These are phyloP conservation scores for Pocillopora grandis DNA, from an alignment of 92 coral and sea anemone species.

Conservation along the genomic window DNA sequence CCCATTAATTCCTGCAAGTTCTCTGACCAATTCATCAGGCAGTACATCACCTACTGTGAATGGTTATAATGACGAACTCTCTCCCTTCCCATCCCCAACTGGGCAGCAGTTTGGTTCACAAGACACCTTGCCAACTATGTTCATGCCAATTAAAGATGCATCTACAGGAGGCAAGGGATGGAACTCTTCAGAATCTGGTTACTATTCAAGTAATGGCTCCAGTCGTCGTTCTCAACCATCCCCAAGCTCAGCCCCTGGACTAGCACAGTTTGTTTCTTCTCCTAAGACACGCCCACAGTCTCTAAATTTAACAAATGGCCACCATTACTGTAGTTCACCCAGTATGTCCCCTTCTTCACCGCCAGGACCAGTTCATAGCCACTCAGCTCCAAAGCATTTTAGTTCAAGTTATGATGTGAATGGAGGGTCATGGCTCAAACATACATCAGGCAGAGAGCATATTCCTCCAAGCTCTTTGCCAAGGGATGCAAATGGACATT, in stretches of 20 bases:
- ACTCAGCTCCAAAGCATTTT: conserved; percentile 61
- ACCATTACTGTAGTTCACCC: conserved; percentile 82
- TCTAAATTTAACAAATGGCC: conserved; percentile 60
- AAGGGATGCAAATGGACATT: conserved; percentile 66
- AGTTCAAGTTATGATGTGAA: conserved; percentile 38
- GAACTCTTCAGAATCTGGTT: conserved; percentile 89
- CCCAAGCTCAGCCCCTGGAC: conserved; percentile 68
- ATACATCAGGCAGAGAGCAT: conserved; percentile 50
- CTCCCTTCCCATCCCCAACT: conserved; percentile 94
- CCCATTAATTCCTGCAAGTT: conserved; percentile 65
- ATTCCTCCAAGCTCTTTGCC: conserved; percentile 54
- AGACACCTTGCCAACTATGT: conserved; percentile 70
- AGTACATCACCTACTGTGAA: conserved; percentile 81
- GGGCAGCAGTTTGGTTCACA: conserved; percentile 82
- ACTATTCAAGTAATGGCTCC: conserved; percentile 74
- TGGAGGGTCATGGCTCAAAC: conserved; percentile 51
- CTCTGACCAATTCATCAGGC: conserved; percentile 74
- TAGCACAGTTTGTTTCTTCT: conserved; percentile 45
- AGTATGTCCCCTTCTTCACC: conserved; percentile 94
- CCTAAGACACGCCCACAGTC: conserved; percentile 69
- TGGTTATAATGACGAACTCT: conserved; percentile 88
- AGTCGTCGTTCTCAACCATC: conserved; percentile 69
- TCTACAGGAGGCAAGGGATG: conserved; percentile 58
- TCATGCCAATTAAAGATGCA: conserved; percentile 80
- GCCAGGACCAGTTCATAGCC: conserved; percentile 59